Base-by-base conservation (phyloP, 2,888 invertebrate species). In the Leptinotarsa rubiginosa region DNA sequence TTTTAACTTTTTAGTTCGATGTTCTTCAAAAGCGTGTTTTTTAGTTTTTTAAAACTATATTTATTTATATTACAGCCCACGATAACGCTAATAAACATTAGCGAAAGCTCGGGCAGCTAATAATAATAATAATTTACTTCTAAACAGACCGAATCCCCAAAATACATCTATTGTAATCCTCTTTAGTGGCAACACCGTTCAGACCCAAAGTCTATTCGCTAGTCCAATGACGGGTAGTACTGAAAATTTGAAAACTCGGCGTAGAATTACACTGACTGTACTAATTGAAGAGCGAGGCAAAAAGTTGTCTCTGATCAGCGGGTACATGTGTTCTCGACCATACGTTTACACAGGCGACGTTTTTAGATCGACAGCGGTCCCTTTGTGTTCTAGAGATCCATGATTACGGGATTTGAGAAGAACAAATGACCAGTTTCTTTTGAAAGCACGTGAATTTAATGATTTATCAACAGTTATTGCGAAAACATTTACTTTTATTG, bases 271-370 rank as follows among this genome's bases (percentile, higher is more conserved):
- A 72, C 65, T 64, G 74, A 72, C 67, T 73, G 69, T 80, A 82
- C 84, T 83, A 84, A 84, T 83, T 83, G 83, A 84, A 83, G 81
- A 79, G 72, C 80, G 75, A 82, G 78, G 80, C 81, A 84, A 84
- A 84, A 84, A 84, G 82, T 75, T 78, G 79, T 78, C 78, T 78
- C 78, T 78, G 81, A 83, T 80, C 82, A 81, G 82, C 81, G 82
- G 83, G 78, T 85, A 85, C 84, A 85, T 84, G 83, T 85, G 85
- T 85, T 85, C 83, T 82, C 79, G 81, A 77, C 82, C 84, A 83
- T 81, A 79, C 81, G 81, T 80, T 81, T 79, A 78, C 79, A 65
- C 80, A 80, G 81, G 82, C 81, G 84, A 84, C 81, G 84, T 84
- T 84, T 84, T 84, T 84, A 83, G 83, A 83, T 79, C 81, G 81